A percentile compares a stretch with the other conserved stretches of the same genome.
Evolutionary conservation across 1,140 invertebrate genomes (phyloP).

Genomic region (Steinernema khuongi): DNA sequence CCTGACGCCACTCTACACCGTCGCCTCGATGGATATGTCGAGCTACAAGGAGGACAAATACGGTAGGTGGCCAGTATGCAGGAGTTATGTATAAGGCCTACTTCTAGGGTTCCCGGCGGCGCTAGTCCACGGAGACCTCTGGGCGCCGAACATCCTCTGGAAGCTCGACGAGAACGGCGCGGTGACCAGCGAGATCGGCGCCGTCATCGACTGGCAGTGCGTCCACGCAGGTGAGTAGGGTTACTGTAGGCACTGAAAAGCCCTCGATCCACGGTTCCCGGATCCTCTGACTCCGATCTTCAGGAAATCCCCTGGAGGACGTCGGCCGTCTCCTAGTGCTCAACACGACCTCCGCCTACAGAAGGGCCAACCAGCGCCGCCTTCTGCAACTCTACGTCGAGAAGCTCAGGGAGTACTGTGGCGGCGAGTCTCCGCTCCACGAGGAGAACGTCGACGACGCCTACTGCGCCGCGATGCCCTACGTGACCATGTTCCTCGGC

Average conservation of each 20-base stretch:
- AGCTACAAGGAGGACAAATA: not conserved
- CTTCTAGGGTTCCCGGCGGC: not conserved
- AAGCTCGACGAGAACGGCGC: not conserved
- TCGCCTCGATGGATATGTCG: not conserved
- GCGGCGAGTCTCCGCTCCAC: not conserved
- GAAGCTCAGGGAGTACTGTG: not conserved
- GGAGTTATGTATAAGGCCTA: not conserved
- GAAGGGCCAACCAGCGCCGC: not conserved
- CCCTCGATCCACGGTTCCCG: too few relatives aligned
- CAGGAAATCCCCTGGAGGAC: not conserved
- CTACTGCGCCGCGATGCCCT: not conserved
- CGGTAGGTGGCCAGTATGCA: not conserved
- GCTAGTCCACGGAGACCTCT: not conserved
- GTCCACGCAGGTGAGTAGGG: not conserved
- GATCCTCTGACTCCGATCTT: not conserved
- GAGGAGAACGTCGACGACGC: not conserved
- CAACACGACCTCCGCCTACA: not conserved
- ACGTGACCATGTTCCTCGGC: conserved; percentile 6
- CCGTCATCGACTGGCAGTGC: not conserved
- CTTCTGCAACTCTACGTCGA: not conserved
- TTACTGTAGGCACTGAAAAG: too few relatives aligned
- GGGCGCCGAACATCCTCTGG: conserved; percentile 6
- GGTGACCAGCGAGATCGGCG: not conserved
- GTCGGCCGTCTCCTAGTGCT: not conserved
- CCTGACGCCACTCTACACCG: not conserved